phyloP scores from a whole-genome alignment of 2,888 invertebrate species.

The Apoderus coryli region DNA sequence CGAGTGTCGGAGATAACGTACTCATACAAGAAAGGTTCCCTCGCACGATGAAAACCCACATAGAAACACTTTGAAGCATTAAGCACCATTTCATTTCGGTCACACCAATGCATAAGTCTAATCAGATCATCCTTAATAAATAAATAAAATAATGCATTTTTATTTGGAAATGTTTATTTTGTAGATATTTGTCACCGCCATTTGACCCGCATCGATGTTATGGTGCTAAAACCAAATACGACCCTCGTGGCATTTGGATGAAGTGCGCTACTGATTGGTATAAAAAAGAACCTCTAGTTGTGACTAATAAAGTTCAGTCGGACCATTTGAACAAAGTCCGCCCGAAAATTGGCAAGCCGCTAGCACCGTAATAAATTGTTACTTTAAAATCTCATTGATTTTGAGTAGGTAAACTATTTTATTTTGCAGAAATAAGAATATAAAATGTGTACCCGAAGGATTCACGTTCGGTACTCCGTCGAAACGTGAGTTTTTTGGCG shows the following conservation, averaged over 20 bases:
- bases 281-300: constrained; percentile 26
- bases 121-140: neutral
- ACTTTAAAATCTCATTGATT: neutral
- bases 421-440: constrained; percentile 33
- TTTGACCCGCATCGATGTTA: constrained; percentile 34
- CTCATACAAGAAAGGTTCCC: no score
- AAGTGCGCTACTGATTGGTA: constrained; percentile 33
- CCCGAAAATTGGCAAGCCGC: constrained; percentile 30
- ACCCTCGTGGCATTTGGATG: constrained; percentile 36
- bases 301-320: constrained; percentile 33
- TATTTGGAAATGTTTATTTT: no score
- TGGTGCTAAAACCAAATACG: constrained; percentile 33
- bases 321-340: constrained; percentile 30
- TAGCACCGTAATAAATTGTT: constrained; percentile 32
- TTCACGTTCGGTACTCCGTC: constrained; percentile 34
- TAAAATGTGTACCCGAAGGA: constrained; percentile 34
- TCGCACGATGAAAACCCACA: no score
- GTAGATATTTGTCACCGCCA: constrained; percentile 30
- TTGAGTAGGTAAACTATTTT: constrained; percentile 1
- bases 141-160: no score
- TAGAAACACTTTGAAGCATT: no score
- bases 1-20: no score
- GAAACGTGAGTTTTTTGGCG: constrained; percentile 30
- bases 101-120: neutral
- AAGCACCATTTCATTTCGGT: no score